Percentiles rank a stretch among this genome's conserved stretches.
Conservation (phyloP, 35 echinoderm and acorn worm genomes). For the Holothuria glaberrima region DNA sequence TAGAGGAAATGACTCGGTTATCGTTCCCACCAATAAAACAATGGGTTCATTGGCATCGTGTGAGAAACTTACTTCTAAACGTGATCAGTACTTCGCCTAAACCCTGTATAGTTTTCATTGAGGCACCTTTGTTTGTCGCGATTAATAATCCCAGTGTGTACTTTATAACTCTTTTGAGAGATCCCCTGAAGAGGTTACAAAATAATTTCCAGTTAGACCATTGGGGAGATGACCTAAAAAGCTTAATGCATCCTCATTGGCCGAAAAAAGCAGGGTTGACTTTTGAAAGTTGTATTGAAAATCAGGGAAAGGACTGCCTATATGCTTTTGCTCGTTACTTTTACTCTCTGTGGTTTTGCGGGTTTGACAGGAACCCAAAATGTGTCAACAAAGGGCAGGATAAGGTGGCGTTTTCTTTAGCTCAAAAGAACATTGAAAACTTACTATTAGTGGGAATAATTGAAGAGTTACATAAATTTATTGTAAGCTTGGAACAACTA, state of each 20-base stretch:
- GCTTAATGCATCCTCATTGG: slow-evolving; percentile 32
- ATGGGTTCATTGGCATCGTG: slow-evolving; percentile 36
- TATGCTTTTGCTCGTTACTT: slow-evolving; percentile 14
- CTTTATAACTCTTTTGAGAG: background rate
- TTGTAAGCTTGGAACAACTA: slow-evolving; percentile 4
- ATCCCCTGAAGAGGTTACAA: slow-evolving; percentile 12
- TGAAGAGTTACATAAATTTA: slow-evolving; percentile 11
- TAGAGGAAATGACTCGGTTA: slow-evolving; percentile 28
- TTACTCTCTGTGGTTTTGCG: slow-evolving; percentile 41
- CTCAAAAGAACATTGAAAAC: background rate
- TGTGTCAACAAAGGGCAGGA: slow-evolving; percentile 10
- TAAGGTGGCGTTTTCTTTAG: background rate
- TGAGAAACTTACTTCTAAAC: background rate
- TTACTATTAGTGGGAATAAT: slow-evolving; percentile 6
- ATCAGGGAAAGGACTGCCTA: slow-evolving; percentile 9
- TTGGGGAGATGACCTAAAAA: slow-evolving; percentile 26
- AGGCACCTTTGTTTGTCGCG: background rate
- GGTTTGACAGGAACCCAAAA: slow-evolving; percentile 20
- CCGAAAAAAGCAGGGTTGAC: background rate
- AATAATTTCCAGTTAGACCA: slow-evolving; percentile 46
- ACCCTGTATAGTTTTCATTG: slow-evolving; percentile 17
- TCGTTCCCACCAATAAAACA: slow-evolving; percentile 35
- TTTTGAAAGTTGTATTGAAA: background rate
- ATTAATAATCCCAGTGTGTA: background rate
- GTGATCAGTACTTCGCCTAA: slow-evolving; percentile 16